Conservation (phyloP, 2,888 invertebrate species). For the Lordiphosa fenestrarum region DNA sequence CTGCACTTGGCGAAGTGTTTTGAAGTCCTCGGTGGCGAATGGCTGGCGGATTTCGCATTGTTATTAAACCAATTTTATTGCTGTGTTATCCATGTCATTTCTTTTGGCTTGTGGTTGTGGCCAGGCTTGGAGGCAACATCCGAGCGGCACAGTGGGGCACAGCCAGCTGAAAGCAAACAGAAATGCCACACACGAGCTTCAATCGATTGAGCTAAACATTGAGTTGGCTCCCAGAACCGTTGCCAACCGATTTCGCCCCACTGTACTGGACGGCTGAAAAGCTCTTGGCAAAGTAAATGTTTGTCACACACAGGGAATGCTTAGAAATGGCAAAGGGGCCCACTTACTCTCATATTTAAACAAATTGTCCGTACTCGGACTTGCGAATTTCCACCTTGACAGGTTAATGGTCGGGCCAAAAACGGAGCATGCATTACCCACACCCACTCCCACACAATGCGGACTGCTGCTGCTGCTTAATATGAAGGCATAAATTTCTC, state of each 20-base stretch:
- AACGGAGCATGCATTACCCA: neutral
- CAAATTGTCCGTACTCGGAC: too few relatives aligned
- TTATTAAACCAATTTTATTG: slow-evolving; percentile 33
- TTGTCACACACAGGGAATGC: neutral
- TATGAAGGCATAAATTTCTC: slow-evolving; percentile 73
- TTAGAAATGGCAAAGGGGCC: too few relatives aligned
- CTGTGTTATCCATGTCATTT: slow-evolving; percentile 27
- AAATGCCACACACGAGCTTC: too few relatives aligned
- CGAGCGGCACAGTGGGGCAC: too few relatives aligned
- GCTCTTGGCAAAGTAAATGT: neutral
- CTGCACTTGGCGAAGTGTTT: slow-evolving; percentile 8
- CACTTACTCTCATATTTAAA: too few relatives aligned
- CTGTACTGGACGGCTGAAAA: too few relatives aligned
- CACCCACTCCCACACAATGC: neutral
- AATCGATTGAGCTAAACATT: too few relatives aligned
- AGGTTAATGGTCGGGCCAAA: neutral
- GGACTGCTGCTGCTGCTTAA: slow-evolving; percentile 43
- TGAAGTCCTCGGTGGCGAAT: neutral
- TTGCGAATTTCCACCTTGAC: neutral
- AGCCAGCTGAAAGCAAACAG: too few relatives aligned
- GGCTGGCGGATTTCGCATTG: neutral
- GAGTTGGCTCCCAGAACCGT: too few relatives aligned
- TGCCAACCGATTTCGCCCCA: too few relatives aligned
- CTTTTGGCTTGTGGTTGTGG: slow-evolving; percentile 12
- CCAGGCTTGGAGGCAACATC: too few relatives aligned